Percentiles rank a stretch among this genome's conserved stretches.
These are phyloP conservation scores for Phataginus tricuspis DNA, from an alignment of 2,797 vertebrate genomes.

Conservation along the genomic window DNA sequence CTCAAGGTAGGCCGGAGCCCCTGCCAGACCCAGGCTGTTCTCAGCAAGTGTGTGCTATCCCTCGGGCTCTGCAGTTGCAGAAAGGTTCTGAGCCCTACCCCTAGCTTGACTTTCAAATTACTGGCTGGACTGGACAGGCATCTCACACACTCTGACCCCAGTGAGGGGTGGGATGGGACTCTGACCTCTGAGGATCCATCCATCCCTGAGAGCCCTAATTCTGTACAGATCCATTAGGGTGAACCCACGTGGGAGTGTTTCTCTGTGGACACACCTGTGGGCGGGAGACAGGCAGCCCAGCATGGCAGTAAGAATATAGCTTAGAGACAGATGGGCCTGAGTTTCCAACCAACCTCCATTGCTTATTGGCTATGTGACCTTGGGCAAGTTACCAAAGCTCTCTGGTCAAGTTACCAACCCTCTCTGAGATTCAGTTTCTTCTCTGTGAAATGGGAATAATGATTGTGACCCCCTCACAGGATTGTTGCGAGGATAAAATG, in stretches of 20 bases:
- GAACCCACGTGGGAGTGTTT: not conserved
- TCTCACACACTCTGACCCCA: not conserved
- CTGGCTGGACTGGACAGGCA: not conserved
- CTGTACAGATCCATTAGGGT: not conserved
- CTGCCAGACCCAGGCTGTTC: not conserved
- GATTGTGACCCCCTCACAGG: not conserved
- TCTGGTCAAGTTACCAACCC: not conserved
- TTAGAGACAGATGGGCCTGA: not conserved
- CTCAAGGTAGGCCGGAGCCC: not conserved
- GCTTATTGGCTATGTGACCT: not conserved
- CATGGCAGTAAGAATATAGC: not conserved
- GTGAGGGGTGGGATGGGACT: not conserved
- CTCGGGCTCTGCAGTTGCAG: not conserved
- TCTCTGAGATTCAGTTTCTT: conserved; percentile 8
- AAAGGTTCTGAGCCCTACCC: not conserved
- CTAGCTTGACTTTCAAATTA: not conserved
- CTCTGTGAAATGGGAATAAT: not conserved
- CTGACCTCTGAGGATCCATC: not conserved
- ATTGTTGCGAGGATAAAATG: not conserved
- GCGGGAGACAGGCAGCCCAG: not conserved
- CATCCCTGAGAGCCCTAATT: not conserved
- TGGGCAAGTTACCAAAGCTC: not conserved
- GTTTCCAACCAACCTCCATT: not conserved
- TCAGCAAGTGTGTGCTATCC: not conserved
- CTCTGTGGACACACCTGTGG: not conserved